These are phyloP conservation scores for Cephus runcator DNA, from an alignment of 2,888 invertebrate genomes.

Conservation along the genomic window DNA sequence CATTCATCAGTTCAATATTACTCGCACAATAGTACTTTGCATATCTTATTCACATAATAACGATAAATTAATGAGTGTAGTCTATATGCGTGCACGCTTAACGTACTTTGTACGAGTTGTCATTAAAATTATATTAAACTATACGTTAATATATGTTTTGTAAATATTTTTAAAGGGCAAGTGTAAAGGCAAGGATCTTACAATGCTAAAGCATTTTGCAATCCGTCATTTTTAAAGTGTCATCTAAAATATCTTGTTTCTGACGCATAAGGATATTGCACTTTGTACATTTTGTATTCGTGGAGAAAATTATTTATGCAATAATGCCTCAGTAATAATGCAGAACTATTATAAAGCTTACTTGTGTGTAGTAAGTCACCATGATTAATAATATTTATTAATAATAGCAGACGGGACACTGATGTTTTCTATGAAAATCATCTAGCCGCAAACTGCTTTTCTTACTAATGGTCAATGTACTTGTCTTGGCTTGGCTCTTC, in stretches of 20 bases:
- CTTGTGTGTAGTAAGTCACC: neutral
- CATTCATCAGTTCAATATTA: neutral
- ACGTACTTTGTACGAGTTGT: conserved; percentile 12
- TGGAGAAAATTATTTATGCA: neutral
- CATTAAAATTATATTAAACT: neutral
- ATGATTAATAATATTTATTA: neutral
- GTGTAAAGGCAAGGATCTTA: neutral
- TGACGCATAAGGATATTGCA: conserved; percentile 10
- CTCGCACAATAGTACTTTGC: neutral
- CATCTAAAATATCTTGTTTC: neutral
- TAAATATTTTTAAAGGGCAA: neutral
- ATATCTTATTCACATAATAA: neutral
- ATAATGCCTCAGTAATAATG: neutral
- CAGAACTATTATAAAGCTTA: neutral
- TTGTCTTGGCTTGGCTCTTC: neutral
- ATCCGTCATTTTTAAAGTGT: neutral
- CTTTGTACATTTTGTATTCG: conserved; percentile 18
- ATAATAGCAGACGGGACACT: neutral
- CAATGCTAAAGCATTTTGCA: neutral
- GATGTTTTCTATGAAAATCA: neutral
- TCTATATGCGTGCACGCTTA: neutral
- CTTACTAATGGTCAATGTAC: neutral
- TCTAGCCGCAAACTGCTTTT: neutral
- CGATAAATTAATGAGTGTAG: neutral
- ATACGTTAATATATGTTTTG: neutral